These are phyloP conservation scores for Basileuterus tristriatus DNA, from an alignment of 2,797 vertebrate genomes.

Conservation along the genomic window DNA sequence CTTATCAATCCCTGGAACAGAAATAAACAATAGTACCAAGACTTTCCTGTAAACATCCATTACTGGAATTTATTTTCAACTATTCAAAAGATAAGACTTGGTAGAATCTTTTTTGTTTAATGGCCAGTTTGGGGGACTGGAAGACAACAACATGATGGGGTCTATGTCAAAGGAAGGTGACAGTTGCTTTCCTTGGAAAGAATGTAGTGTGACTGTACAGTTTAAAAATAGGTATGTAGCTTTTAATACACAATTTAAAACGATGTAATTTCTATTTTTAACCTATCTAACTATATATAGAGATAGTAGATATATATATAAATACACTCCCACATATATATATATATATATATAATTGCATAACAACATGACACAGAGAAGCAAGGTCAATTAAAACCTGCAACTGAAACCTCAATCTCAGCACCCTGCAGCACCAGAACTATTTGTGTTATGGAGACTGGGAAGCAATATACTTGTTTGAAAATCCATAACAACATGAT, in stretches of 20 bases:
- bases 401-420: constrained; percentile 13
- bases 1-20: not conserved
- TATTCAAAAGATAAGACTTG: not conserved
- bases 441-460: not conserved
- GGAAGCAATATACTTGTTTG: not conserved
- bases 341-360: not conserved
- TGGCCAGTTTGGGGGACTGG: not conserved
- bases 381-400: constrained; percentile 43
- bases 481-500: not conserved
- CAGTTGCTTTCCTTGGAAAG: constrained; percentile 36
- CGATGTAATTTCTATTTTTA: constrained; percentile 1
- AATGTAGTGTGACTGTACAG: constrained; percentile 1
- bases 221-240: constrained; percentile 45
- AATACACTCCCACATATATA: not conserved
- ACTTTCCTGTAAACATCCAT: not conserved
- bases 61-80: not conserved
- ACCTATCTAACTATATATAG: not conserved
- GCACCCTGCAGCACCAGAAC: not conserved
- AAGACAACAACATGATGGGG: not conserved
- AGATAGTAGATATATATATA: not conserved
- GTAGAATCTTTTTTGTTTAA: not conserved
- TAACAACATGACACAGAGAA: constrained; percentile 31
- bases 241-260: constrained; percentile 32
- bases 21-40: not conserved
- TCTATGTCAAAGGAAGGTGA: constrained; percentile 5